These are phyloP conservation scores for Vireo altiloquus DNA, from an alignment of 2,113 vertebrate genomes.

Conservation along the genomic window DNA sequence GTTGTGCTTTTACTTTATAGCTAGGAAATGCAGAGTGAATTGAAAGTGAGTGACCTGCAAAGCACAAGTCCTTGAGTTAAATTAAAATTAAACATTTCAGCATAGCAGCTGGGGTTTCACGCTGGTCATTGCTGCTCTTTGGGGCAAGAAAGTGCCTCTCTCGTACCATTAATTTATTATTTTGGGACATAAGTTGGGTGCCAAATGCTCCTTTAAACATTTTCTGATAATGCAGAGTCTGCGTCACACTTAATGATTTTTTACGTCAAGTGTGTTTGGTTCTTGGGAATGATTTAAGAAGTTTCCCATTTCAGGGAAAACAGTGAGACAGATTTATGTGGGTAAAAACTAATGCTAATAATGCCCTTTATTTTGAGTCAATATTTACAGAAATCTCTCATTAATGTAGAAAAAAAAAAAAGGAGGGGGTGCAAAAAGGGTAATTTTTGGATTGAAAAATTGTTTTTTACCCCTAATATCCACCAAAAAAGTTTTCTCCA, in stretches of 20 bases:
- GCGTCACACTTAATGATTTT: background rate
- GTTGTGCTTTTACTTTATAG: background rate
- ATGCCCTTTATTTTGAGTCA: background rate
- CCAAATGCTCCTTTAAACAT: background rate
- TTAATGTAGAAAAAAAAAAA: background rate
- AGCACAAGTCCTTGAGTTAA: background rate
- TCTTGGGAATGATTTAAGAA: background rate
- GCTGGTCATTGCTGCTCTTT: background rate
- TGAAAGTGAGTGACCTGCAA: background rate
- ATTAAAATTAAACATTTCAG: background rate
- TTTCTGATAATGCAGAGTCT: background rate
- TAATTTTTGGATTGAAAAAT: background rate
- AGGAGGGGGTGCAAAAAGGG: too few species aligned
- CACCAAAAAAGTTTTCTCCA: background rate
- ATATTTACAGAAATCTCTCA: constrained; percentile 16
- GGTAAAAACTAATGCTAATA: background rate
- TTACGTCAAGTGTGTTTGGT: background rate
- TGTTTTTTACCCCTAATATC: background rate
- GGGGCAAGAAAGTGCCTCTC: background rate
- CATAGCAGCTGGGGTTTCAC: background rate
- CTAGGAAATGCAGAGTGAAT: background rate
- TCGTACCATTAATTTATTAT: background rate
- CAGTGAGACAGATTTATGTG: background rate
- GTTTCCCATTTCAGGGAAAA: background rate
- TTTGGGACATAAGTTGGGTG: background rate